Evolutionary conservation across 2,888 invertebrate genomes (phyloP).

Genomic region (Pemphredon lugubris): DNA sequence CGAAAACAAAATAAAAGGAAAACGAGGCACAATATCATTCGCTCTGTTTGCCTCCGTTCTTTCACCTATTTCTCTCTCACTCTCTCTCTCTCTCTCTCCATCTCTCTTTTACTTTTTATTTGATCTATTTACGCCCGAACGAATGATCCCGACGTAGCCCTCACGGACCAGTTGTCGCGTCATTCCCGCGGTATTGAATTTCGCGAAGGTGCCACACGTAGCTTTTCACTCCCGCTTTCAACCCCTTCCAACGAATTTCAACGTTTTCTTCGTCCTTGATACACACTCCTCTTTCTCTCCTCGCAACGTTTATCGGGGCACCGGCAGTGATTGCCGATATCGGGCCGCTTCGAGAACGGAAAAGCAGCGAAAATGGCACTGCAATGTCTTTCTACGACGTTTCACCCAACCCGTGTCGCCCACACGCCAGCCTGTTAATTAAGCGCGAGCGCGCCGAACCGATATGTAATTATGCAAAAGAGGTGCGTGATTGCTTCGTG

Average conservation of each 20-base stretch:
- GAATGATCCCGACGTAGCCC: background rate
- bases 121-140: conserved; percentile 1
- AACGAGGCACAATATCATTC: background rate
- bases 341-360: background rate
- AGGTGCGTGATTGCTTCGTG: background rate
- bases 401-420: background rate
- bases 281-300: background rate
- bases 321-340: background rate
- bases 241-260: background rate
- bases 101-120: background rate
- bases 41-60: background rate
- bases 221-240: background rate
- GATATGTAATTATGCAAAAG: conserved; percentile 2
- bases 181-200: background rate
- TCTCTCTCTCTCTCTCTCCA: background rate
- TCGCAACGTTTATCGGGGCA: background rate
- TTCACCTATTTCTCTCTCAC: background rate
- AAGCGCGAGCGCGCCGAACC: background rate
- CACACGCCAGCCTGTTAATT: background rate
- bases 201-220: background rate
- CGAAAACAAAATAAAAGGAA: background rate
- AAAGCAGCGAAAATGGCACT: background rate
- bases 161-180: conserved; percentile 1
- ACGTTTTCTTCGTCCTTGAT: conserved; percentile 1
- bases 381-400: background rate